Conservation (phyloP, 2,113 vertebrate species). For the Bagarius yarrelli region DNA sequence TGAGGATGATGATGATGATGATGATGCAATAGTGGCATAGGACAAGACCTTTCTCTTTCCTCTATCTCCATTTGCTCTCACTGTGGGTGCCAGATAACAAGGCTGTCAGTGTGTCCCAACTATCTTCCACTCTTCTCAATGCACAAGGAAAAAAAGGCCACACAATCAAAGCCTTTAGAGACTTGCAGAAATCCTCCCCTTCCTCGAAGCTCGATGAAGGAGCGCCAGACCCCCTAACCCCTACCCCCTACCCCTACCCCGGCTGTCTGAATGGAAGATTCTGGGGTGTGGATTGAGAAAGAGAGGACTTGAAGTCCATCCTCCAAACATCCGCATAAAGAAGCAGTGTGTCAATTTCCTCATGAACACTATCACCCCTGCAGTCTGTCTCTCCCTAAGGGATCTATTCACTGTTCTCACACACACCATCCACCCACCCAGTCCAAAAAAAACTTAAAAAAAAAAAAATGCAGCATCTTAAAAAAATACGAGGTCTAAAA, state of each 20-base stretch:
- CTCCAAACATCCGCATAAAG: constrained; percentile 71
- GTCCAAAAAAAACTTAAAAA: background rate
- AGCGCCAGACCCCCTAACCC: constrained; percentile 62
- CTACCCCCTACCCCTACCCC: constrained; percentile 26
- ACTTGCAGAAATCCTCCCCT: constrained; percentile 67
- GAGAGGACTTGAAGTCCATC: constrained; percentile 56
- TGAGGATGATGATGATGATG: constrained; percentile 52
- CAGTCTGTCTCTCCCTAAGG: constrained; percentile 29
- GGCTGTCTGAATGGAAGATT: constrained; percentile 68
- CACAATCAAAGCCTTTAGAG: constrained; percentile 77
- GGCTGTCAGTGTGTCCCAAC: constrained; percentile 71
- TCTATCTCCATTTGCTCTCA: constrained; percentile 30
- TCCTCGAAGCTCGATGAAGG: constrained; percentile 64
- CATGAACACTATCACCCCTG: constrained; percentile 25
- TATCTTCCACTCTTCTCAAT: constrained; percentile 61
- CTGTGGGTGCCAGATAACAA: constrained; percentile 56
- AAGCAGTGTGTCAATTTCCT: constrained; percentile 66
- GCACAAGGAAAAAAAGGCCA: constrained; percentile 68
- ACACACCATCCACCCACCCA: constrained; percentile 37
- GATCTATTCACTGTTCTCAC: constrained; percentile 48
- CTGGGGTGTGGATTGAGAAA: constrained; percentile 66
- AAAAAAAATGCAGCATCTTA: constrained; percentile 35
- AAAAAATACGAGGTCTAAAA: constrained; percentile 43
- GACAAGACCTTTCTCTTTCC: constrained; percentile 51
- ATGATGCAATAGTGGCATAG: constrained; percentile 66